A percentile compares a stretch with the other conserved stretches of the same genome.
Evolutionary conservation across 2,113 vertebrate species (phyloP).

Genomic region (Labeo catla): DNA sequence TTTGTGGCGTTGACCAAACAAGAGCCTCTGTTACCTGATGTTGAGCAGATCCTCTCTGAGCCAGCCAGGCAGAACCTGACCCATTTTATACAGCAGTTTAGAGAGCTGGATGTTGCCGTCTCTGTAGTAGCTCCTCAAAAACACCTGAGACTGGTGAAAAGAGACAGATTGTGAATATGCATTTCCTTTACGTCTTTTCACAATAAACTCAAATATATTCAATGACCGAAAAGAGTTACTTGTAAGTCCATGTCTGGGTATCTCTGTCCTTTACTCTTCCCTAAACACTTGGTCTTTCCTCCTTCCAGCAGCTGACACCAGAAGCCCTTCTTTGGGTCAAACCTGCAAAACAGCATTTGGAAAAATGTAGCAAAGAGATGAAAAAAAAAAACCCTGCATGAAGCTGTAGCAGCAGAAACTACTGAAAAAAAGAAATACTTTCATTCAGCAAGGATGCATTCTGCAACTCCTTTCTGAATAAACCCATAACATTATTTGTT

Average conservation of each 20-base stretch:
- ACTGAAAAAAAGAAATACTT: neutral
- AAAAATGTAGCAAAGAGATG: neutral
- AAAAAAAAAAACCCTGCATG: neutral
- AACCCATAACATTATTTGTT: too few relatives aligned
- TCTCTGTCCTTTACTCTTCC: slow-evolving; percentile 95
- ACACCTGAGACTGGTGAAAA: slow-evolving; percentile 82
- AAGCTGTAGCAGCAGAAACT: neutral
- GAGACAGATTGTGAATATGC: slow-evolving; percentile 18
- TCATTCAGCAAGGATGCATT: too few relatives aligned
- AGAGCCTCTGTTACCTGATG: slow-evolving; percentile 85
- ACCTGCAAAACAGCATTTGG: slow-evolving; percentile 74
- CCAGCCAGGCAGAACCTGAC: slow-evolving; percentile 93
- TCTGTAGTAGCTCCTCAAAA: slow-evolving; percentile 93
- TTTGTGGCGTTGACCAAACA: neutral
- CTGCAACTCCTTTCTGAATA: too few relatives aligned
- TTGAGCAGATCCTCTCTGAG: slow-evolving; percentile 94
- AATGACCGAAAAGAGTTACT: slow-evolving; percentile 66
- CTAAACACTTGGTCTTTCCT: slow-evolving; percentile 95
- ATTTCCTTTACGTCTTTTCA: neutral
- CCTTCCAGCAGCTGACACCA: slow-evolving; percentile 97
- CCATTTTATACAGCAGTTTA: slow-evolving; percentile 96
- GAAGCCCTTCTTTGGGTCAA: slow-evolving; percentile 97
- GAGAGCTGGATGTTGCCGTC: slow-evolving; percentile 96
- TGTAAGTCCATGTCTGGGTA: slow-evolving; percentile 95
- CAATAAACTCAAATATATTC: neutral